phyloP scores from a whole-genome alignment of 2,113 vertebrate species.

The Corvus moneduloides region DNA sequence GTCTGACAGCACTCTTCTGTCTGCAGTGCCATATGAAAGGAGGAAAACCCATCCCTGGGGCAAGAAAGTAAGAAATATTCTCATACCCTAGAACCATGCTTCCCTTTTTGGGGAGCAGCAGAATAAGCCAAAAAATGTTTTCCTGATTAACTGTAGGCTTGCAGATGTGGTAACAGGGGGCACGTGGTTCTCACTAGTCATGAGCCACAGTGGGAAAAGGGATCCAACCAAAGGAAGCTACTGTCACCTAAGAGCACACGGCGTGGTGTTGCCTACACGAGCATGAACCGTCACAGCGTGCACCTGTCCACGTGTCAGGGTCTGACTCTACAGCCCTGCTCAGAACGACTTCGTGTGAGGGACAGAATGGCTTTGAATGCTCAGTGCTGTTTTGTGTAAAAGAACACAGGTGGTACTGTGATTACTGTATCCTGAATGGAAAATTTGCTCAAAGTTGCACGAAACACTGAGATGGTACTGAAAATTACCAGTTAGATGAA shows the following conservation, averaged over 20 bases:
- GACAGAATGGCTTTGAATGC: background rate
- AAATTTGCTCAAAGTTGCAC: background rate
- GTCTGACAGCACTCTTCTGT: background rate
- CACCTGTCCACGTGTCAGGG: rapidly evolving
- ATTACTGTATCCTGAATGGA: background rate
- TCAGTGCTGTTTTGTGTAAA: background rate
- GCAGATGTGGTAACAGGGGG: background rate
- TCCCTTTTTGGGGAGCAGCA: background rate
- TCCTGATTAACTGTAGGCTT: background rate
- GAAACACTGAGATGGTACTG: background rate
- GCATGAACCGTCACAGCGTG: background rate
- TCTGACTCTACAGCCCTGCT: background rate
- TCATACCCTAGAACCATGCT: background rate
- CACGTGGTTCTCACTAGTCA: background rate
- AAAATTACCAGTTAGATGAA: background rate
- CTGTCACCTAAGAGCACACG: background rate
- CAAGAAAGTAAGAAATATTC: background rate
- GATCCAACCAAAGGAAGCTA: background rate
- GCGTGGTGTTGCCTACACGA: rapidly evolving
- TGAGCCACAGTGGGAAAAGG: background rate
- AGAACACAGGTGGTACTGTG: background rate
- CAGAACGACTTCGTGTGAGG: background rate
- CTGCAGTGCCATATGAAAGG: background rate
- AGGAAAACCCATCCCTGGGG: background rate
- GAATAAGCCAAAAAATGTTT: background rate